A percentile compares a stretch with the other conserved stretches of the same genome.
Conservation (phyloP, 2,113 vertebrate species). For the Myrmophylax atrothorax region DNA sequence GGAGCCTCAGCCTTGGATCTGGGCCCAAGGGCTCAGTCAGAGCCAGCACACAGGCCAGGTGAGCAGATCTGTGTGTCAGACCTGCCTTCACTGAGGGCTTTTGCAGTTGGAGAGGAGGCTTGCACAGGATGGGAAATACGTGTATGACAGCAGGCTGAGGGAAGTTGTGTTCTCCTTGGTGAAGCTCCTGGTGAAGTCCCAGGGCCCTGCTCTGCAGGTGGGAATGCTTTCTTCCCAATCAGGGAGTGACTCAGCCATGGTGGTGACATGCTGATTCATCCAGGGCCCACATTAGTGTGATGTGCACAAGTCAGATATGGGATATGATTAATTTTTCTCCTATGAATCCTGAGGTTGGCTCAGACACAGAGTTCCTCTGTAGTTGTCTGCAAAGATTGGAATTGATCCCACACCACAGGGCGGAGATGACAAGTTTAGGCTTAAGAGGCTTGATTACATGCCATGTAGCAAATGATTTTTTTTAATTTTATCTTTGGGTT, state of each 20-base stretch:
- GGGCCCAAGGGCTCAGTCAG: background rate
- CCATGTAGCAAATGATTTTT: background rate
- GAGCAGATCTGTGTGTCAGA: background rate
- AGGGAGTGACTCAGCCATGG: background rate
- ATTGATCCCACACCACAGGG: background rate
- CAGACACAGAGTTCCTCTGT: background rate
- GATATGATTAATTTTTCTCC: background rate
- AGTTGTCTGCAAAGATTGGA: background rate
- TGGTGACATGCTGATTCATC: background rate
- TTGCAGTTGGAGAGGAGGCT: background rate
- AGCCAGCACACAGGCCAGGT: background rate
- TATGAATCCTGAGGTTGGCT: background rate
- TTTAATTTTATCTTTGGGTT: background rate
- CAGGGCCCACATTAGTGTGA: background rate
- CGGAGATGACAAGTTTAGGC: background rate
- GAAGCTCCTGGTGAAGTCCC: background rate
- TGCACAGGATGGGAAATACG: background rate
- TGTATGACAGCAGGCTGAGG: background rate
- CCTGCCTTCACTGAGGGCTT: background rate
- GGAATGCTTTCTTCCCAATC: background rate
- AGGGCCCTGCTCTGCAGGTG: background rate
- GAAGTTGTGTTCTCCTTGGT: background rate
- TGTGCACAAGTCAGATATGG: background rate
- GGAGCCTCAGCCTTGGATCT: background rate
- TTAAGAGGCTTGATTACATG: background rate